Percentiles rank a stretch among this genome's conserved stretches.
phyloP scores from a whole-genome alignment of 2,113 vertebrate genomes.

The Lucifuga dentata region DNA sequence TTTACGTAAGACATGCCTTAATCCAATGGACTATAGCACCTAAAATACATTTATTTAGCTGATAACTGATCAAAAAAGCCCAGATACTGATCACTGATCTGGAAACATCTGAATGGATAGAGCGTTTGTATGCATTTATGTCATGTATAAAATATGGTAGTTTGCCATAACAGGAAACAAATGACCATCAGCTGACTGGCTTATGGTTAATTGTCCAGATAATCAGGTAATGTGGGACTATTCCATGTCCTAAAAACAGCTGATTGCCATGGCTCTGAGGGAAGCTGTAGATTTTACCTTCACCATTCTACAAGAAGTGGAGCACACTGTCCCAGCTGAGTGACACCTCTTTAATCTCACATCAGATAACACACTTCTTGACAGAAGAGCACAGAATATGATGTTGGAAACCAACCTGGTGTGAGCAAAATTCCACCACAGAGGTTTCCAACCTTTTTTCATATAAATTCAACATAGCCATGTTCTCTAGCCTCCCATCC shows the following conservation, averaged over 20 bases:
- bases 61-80: too few species aligned
- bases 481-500: not conserved
- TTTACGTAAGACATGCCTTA: too few species aligned
- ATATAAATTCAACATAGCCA: not conserved
- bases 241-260: not conserved
- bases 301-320: too few species aligned
- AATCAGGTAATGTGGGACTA: not conserved
- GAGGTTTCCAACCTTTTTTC: not conserved
- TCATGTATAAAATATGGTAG: too few species aligned
- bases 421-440: not conserved
- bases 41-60: too few species aligned
- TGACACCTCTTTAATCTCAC: not conserved
- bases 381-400: not conserved
- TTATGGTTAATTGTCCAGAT: not conserved
- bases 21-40: too few species aligned
- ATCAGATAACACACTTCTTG: slow-evolving; percentile 1
- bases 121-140: too few species aligned
- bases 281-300: too few species aligned
- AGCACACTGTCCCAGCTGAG: not conserved
- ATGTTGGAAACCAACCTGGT: not conserved
- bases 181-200: too few species aligned
- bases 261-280: not conserved
- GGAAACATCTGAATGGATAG: too few species aligned
- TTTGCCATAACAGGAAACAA: too few species aligned
- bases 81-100: too few species aligned